These are phyloP conservation scores for Hippocampus barbouri DNA, from an alignment of 2,113 vertebrate species.

Conservation along the genomic window DNA sequence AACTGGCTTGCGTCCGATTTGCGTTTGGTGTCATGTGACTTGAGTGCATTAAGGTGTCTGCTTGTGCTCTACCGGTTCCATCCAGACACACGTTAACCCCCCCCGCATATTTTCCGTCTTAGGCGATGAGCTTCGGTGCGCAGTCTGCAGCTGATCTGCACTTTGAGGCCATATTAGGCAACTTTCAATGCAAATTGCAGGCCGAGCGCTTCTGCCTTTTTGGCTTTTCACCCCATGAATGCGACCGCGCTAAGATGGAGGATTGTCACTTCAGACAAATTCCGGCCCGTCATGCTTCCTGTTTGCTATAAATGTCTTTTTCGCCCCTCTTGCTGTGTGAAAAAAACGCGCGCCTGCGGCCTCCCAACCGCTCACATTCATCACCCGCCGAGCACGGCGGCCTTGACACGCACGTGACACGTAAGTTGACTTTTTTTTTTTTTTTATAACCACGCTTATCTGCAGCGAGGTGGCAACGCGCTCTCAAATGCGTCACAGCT, in stretches of 20 bases:
- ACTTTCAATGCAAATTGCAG: constrained; percentile 15
- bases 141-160: constrained; percentile 19
- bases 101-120: constrained; percentile 24
- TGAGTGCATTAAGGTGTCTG: neutral
- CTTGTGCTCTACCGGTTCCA: constrained; percentile 30
- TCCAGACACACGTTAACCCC: constrained; percentile 22
- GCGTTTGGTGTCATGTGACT: neutral
- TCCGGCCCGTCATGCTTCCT: constrained; percentile 31
- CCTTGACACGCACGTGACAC: neutral
- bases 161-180: constrained; percentile 15
- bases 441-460: too few relatives aligned
- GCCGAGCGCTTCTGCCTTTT: neutral
- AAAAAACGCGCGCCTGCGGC: neutral
- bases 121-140: constrained; percentile 12
- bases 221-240: neutral
- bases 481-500: neutral
- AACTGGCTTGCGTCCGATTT: neutral
- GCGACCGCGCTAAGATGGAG: neutral
- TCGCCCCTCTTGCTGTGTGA: neutral
- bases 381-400: neutral
- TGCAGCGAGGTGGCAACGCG: neutral
- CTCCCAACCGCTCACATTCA: constrained; percentile 1
- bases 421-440: too few relatives aligned
- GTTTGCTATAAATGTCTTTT: constrained; percentile 47
- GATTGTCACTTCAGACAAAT: constrained; percentile 1